Conservation (phyloP, 1,140 invertebrate genomes). For the Holotrichia oblita region DNA sequence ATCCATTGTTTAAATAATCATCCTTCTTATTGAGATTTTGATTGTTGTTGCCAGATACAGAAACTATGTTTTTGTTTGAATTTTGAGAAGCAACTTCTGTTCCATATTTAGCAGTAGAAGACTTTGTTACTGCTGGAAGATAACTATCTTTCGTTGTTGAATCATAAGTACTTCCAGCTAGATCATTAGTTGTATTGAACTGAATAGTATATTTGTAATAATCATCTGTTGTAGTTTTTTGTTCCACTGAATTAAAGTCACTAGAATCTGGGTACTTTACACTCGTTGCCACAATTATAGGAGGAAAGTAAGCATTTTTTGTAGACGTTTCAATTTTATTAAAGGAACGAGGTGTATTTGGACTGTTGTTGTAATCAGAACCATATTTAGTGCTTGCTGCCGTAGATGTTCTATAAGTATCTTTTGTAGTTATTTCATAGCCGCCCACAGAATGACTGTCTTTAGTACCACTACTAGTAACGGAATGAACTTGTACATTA, state of each 20-base stretch:
- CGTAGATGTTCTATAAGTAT: background rate
- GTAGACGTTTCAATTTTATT: background rate
- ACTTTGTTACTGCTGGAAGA: background rate
- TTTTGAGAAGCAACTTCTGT: background rate
- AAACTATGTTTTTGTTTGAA: background rate
- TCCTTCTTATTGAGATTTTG: background rate
- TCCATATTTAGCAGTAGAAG: background rate
- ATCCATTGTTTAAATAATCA: background rate
- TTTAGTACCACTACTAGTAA: background rate
- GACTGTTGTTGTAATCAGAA: background rate
- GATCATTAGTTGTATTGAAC: background rate
- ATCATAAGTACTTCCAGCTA: background rate
- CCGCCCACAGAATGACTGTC: background rate
- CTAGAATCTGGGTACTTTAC: background rate
- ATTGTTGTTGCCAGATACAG: background rate
- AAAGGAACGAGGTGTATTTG: background rate
- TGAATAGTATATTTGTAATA: background rate
- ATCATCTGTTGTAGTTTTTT: background rate
- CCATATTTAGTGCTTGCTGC: background rate
- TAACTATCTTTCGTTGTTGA: background rate
- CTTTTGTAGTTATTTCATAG: background rate
- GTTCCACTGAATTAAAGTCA: background rate
- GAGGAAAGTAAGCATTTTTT: background rate
- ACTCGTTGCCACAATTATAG: background rate
- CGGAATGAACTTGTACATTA: background rate